Evolutionary conservation across 2,888 invertebrate genomes (phyloP), one percentile per base, ranked within the genome.

Genomic region (Sthenelais limicola): DNA sequence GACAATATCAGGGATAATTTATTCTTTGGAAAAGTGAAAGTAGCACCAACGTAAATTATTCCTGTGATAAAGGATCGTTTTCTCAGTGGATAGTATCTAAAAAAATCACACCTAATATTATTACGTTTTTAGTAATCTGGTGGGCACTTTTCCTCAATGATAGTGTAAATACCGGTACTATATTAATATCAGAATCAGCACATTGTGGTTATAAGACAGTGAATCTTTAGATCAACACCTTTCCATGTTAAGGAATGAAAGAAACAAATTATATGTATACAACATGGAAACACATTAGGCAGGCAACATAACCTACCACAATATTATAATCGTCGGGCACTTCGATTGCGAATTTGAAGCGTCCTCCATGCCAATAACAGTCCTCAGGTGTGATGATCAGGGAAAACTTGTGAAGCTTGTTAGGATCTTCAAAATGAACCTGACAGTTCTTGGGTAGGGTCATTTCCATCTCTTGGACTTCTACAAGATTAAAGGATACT

Each of bases 271-370:
- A 15, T 43, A 15, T 43, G 12, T 18, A 9, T 43, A 15, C 9
- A 9, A 9, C 18, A 15, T 43, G 43, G 43, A 9, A 43, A 43
- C 43, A 43, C 12, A 15, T 9, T 43, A 43, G 43, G 18, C 18
- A 15, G 43, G 18, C 9, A 15, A 43, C 18, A 15, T 43, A 18
- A 91, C 92, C 91, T 91, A 96, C 96, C 88, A 94, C 93, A 92
- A 96, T 96, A 89, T 97, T 97, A 90, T 97, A 97, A 80, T 97
- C 97, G 85, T 96, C 96, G 30, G 96, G 94, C 73, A 97, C 94
- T 83, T 91, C 91, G 80, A 97, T 91, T 84, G 92, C 91, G 89
- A 98, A 98, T 85, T 91, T 91, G 89, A 96, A 98, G 80, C 90
- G 91, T 43, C 97, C 97, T 72, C 94, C 94, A 82, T 91, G 90